phyloP scores from a whole-genome alignment of 2,797 vertebrate genomes.

The Pseudotriccus pelzelni region DNA sequence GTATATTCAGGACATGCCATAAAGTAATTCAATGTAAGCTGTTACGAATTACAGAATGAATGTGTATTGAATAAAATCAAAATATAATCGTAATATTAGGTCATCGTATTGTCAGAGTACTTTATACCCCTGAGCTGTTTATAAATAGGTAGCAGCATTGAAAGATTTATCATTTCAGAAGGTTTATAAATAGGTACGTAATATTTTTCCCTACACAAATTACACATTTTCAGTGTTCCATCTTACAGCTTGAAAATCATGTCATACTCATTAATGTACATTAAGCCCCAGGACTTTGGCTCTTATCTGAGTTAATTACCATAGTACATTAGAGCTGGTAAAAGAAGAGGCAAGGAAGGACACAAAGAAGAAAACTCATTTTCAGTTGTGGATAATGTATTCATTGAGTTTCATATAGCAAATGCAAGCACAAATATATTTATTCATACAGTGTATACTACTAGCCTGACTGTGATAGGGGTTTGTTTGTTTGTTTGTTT shows the following conservation, averaged over 20 bases:
- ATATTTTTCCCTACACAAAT: neutral
- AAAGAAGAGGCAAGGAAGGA: neutral
- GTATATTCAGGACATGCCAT: neutral
- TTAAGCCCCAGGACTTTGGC: conserved; percentile 1
- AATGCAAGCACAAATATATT: neutral
- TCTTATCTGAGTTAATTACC: conserved; percentile 18
- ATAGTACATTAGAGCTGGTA: neutral
- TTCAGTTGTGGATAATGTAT: neutral
- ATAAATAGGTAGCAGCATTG: neutral
- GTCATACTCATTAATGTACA: neutral
- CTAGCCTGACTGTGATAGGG: neutral
- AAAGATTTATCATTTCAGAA: neutral
- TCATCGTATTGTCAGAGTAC: neutral
- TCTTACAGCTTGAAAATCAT: conserved; percentile 13
- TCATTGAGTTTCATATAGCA: neutral
- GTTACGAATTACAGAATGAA: neutral
- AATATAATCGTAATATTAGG: neutral
- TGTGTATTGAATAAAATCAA: neutral
- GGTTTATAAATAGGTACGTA: conserved; percentile 14
- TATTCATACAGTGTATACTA: neutral
- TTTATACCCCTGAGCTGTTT: conserved; percentile 7
- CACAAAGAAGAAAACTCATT: neutral
- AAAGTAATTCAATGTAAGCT: neutral
- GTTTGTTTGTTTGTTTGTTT: too few species aligned
- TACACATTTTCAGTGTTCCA: conserved; percentile 10